Evolutionary conservation across 1,140 invertebrate genomes (phyloP).

Genomic region (Musca vetustissima): DNA sequence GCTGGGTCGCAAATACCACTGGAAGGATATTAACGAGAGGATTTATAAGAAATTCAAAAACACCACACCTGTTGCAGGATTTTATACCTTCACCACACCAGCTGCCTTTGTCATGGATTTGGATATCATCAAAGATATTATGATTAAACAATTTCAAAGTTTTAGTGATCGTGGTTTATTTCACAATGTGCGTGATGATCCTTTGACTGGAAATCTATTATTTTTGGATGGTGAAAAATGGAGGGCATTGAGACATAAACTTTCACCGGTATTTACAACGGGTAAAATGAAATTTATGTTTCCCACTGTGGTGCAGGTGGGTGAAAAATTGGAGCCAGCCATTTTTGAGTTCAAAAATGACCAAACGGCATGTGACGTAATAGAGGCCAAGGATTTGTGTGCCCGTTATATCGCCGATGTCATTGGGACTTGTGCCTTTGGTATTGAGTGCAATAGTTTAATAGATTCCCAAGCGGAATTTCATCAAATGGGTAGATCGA

Average conservation of each 20-base stretch:
- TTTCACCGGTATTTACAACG: constrained; percentile 66
- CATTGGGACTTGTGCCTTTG: constrained; percentile 64
- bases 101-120: constrained; percentile 42
- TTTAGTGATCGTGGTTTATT: constrained; percentile 59
- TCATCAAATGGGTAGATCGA: constrained; percentile 37
- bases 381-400: constrained; percentile 55
- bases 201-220: constrained; percentile 59
- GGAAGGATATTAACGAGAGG: constrained; percentile 40
- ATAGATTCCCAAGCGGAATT: constrained; percentile 59
- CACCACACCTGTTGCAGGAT: constrained; percentile 34
- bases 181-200: constrained; percentile 57
- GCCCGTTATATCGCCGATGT: constrained; percentile 64
- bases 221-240: constrained; percentile 60
- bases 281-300: constrained; percentile 66
- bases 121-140: constrained; percentile 58
- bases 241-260: constrained; percentile 62
- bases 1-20: constrained; percentile 34
- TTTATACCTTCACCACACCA: constrained; percentile 39
- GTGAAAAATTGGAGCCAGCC: constrained; percentile 32
- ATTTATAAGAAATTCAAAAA: constrained; percentile 37
- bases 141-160: constrained; percentile 61
- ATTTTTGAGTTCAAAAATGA: constrained; percentile 15
- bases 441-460: constrained; percentile 61
- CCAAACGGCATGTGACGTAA: constrained; percentile 24
- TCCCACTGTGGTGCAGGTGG: constrained; percentile 56